Evolutionary conservation across 2,888 invertebrate genomes (phyloP), one percentile per base, ranked within the genome.

Genomic region (Drosophila anomalipes): DNA sequence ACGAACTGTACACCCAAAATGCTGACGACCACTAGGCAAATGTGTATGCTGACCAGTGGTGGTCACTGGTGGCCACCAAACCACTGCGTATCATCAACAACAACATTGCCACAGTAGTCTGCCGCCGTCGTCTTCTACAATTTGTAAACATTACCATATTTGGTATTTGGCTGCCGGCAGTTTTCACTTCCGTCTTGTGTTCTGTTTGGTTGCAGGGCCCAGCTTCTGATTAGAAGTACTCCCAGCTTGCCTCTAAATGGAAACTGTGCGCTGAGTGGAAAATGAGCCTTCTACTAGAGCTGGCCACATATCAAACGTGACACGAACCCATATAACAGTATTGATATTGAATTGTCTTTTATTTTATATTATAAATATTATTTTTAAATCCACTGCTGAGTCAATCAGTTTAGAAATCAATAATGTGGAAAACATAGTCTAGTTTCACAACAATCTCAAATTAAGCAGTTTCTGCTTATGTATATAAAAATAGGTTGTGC

Each of bases 81-180:
- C 28, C 65, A 44, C 51, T 66, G 69, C 65, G 74, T 66, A 66
- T 63, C 74, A 78, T 70, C 74, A 54, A 37, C 56, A 63, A 51
- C 33, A 49, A 47, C 59, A 59, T 37, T n/a, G 35, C 19, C 59
- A 66, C 58, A 49, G 56, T 44, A 44, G 19, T 56, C 30, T 47
- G 47, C 30, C 33, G 63, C 62, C 53, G 63, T 67, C 67, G 82
- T 83, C 86, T 90, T 83, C 71, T 86, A 91, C 91, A 91, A 91
- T 91, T 91, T 91, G 91, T 91, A 86, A 91, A 91, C 90, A 91
- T 91, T 91, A 91, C 91, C 91, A 91, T 91, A 91, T 91, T 91
- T 91, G 91, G 91, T 66, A 44, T 78, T 85, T 86, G 67, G 62
- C 71, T 52, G 41, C 58, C 44, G 71, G 62, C 76, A 69, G 71